Evolutionary conservation across 2,888 invertebrate species (phyloP).

Genomic region (Scaptomyza polygonia): DNA sequence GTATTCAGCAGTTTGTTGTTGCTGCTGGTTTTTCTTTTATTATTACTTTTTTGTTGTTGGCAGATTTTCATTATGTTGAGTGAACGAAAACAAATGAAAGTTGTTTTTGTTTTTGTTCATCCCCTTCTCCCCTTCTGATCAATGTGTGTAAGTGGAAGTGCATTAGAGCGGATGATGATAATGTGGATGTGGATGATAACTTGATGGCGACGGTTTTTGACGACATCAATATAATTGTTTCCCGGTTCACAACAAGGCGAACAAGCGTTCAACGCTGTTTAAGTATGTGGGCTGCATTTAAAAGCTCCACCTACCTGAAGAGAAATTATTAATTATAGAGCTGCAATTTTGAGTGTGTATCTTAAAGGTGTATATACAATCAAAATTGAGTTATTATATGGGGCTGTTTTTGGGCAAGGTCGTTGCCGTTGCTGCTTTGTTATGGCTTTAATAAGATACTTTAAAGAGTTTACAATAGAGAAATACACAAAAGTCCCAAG

Average conservation of each 20-base stretch:
- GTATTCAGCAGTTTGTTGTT: constrained; percentile 11
- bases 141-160: constrained; percentile 68
- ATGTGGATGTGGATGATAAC: constrained; percentile 49
- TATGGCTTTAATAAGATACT: constrained; percentile 27
- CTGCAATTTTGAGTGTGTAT: constrained; percentile 35
- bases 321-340: constrained; percentile 64
- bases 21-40: constrained; percentile 13
- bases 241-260: constrained; percentile 63
- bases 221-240: constrained; percentile 76
- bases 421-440: constrained; percentile 47
- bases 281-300: constrained; percentile 45
- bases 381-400: constrained; percentile 54
- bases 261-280: constrained; percentile 25
- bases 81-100: constrained; percentile 75
- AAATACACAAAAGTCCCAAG: constrained; percentile 48
- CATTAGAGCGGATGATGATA: constrained; percentile 41
- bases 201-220: constrained; percentile 70
- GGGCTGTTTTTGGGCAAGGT: constrained; percentile 53
- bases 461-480: constrained; percentile 58
- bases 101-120: constrained; percentile 59
- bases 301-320: constrained; percentile 35
- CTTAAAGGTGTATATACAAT: constrained; percentile 22
- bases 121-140: constrained; percentile 18
- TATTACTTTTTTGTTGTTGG: constrained; percentile 1
- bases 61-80: constrained; percentile 75